A percentile compares a stretch with the other conserved stretches of the same genome.
Evolutionary conservation across 2,797 vertebrate species (phyloP).

Genomic region (Peromyscus melanophrys): DNA sequence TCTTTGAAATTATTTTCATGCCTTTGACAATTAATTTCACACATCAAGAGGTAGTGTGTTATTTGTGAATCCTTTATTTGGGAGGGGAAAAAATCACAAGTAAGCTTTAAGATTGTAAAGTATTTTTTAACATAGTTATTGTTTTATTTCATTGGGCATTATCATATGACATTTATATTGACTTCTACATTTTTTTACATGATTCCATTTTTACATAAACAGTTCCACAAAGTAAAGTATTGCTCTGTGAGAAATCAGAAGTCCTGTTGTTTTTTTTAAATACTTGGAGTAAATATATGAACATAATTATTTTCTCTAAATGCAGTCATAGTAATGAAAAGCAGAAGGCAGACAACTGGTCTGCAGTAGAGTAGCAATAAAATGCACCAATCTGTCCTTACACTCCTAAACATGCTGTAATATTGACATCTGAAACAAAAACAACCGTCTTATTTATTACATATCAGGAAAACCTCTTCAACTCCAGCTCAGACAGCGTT

Average conservation of each 20-base stretch:
- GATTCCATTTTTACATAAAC: too few relatives aligned
- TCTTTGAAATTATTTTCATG: constrained; percentile 54
- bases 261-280: neutral
- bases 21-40: constrained; percentile 14
- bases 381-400: neutral
- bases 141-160: too few relatives aligned
- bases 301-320: constrained; percentile 50
- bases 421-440: constrained; percentile 67
- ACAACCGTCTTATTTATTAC: constrained; percentile 85
- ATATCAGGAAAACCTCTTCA: constrained; percentile 67
- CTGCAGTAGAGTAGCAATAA: neutral
- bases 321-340: constrained; percentile 8
- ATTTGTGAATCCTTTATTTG: constrained; percentile 50
- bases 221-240: too few relatives aligned
- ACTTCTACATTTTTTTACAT: too few relatives aligned
- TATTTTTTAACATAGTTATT: too few relatives aligned
- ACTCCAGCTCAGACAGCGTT: constrained; percentile 62
- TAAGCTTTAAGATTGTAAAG: constrained; percentile 23
- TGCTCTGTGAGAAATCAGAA: neutral
- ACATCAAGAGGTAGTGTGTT: constrained; percentile 36
- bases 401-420: constrained; percentile 61
- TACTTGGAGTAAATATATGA: neutral
- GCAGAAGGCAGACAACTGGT: neutral
- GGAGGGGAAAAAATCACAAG: neutral
- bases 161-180: too few relatives aligned